Conservation (phyloP, 1,140 invertebrate genomes). For the Penaeus chinensis region DNA sequence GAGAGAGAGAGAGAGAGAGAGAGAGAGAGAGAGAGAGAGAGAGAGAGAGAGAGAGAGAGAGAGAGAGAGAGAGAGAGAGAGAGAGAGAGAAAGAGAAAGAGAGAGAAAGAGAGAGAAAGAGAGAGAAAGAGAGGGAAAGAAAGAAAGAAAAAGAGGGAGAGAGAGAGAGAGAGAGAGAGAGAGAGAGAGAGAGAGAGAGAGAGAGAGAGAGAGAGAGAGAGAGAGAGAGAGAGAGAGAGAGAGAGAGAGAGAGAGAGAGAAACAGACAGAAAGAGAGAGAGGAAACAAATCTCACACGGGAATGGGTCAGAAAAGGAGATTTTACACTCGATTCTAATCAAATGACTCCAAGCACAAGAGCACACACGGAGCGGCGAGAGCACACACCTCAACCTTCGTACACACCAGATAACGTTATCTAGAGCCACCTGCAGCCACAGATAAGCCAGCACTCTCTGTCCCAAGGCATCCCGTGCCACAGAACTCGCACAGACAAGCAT, state of each 20-base stretch:
- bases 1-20: not conserved
- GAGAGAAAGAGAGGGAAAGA: not conserved
- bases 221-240: not conserved
- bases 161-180: not conserved
- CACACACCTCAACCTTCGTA: too few relatives aligned
- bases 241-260: slow-evolving; percentile 15
- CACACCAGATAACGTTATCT: too few relatives aligned
- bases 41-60: not conserved
- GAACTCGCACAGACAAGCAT: too few relatives aligned
- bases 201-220: not conserved
- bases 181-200: slow-evolving; percentile 3
- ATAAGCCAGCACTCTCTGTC: too few relatives aligned
- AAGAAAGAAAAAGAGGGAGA: not conserved
- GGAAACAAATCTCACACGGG: too few relatives aligned
- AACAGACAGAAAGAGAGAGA: not conserved
- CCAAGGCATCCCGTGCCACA: too few relatives aligned
- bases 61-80: slow-evolving; percentile 4
- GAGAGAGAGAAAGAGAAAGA: not conserved
- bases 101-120: not conserved
- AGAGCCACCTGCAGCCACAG: too few relatives aligned
- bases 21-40: not conserved
- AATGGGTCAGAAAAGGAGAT: too few relatives aligned
- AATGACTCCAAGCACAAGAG: too few relatives aligned
- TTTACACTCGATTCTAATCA: too few relatives aligned
- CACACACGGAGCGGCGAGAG: too few relatives aligned